These are phyloP conservation scores for Myotis daubentonii DNA, from an alignment of 2,797 vertebrate genomes.

Conservation along the genomic window DNA sequence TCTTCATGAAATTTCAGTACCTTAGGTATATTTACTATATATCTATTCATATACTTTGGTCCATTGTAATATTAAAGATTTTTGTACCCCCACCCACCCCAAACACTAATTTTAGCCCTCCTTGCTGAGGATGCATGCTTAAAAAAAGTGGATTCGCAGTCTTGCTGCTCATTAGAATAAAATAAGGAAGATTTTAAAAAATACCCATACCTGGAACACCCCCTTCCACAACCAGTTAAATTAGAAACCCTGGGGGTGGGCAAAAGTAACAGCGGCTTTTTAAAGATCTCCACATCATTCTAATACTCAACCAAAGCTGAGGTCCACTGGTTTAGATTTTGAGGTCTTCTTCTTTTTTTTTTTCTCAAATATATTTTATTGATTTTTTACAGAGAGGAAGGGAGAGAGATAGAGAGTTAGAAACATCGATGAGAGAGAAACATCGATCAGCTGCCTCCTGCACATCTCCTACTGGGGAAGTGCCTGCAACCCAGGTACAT, in stretches of 20 bases:
- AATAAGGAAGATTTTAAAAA: conserved; percentile 18
- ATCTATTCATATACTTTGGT: neutral
- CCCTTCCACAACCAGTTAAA: neutral
- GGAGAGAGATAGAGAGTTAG: too few species aligned
- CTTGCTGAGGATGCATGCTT: neutral
- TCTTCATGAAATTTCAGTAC: conserved; percentile 18
- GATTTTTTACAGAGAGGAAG: too few species aligned
- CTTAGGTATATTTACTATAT: neutral
- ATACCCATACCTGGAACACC: neutral
- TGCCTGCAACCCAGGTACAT: too few species aligned
- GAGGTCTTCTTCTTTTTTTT: neutral
- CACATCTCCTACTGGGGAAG: too few species aligned
- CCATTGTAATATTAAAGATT: neutral
- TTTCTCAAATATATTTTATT: too few species aligned
- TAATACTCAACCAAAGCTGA: neutral
- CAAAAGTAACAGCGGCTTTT: conserved; percentile 1
- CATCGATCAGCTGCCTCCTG: too few species aligned
- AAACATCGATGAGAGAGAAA: too few species aligned
- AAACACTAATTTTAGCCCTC: conserved; percentile 24
- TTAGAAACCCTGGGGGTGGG: neutral
- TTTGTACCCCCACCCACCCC: neutral
- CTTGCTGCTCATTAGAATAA: neutral
- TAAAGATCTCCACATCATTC: conserved; percentile 30
- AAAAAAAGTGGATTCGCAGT: conserved; percentile 2
- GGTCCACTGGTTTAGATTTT: neutral